Base-by-base conservation (phyloP, 2,797 vertebrate species). In the Sebastes itinus region DNA sequence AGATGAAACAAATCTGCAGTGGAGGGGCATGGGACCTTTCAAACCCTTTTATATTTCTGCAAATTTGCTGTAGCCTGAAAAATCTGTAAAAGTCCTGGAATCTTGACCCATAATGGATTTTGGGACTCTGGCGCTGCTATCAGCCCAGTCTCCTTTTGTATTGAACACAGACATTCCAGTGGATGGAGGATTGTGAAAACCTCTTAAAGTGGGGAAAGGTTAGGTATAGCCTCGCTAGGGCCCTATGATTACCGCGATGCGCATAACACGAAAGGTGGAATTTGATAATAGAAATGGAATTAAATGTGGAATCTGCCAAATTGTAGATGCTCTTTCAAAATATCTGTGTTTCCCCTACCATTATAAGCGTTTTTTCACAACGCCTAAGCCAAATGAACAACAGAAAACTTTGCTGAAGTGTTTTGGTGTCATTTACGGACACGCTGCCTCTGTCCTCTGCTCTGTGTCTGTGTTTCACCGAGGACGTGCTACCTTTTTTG, bases 341-440 rank as follows among this genome's bases (percentile, higher is more conserved):
- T 20, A 20, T 0, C 42, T 20, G 18, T 18, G 6, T 18, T 8
- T 49, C 18, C 46, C 16, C 18, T 49, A 49, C 18, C 46, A 49
- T 49, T 49, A 18, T 18, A 20, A 49, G 18, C 46, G 0, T 49
- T 49, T 49, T 49, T 49, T 49, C 46, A 49, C 46, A 20, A 0
- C 2, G 46, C 46, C 46, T 20, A 49, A 49, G 46, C 46, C 46
- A 20, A 20, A 49, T 49, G 46, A 49, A 49, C 0, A 8, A 18
- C 0, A 20, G 46, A 0, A 49, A 49, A 49, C 46, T 49, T 49
- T 49, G 7, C 46, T 46, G 0, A 0, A 0, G 18, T 49, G 18
- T 49, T 49, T 49, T 49, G 6, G 46, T 20, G 46, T 49, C 18
- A 49, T 49, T 49, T 8, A 20, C 16, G 7, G 42, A 49, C 42